Evolutionary conservation across 2,888 invertebrate genomes (phyloP).

Genomic region (Notodonta dromedarius): DNA sequence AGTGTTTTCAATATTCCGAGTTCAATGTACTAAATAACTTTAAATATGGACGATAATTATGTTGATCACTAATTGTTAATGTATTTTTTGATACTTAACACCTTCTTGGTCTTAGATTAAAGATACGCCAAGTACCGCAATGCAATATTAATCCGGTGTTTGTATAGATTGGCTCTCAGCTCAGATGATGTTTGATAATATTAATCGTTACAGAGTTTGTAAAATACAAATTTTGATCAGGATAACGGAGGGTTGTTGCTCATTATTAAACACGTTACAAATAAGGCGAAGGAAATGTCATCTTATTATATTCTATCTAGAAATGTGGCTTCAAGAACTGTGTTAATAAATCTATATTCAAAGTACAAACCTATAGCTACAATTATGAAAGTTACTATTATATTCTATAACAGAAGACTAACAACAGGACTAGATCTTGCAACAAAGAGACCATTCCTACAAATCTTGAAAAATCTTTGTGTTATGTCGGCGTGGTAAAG

Average conservation of each 20-base stretch:
- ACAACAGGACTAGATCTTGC: neutral
- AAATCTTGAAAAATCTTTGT: slow-evolving; percentile 41
- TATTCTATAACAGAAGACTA: neutral
- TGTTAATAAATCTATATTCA: too few species aligned
- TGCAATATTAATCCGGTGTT: neutral
- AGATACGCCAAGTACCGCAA: neutral
- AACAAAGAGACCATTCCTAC: slow-evolving; percentile 25
- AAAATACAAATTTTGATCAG: neutral
- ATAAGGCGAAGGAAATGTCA: too few species aligned
- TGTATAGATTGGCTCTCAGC: neutral
- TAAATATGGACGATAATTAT: neutral
- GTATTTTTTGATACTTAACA: neutral
- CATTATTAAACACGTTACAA: too few species aligned
- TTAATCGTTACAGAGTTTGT: neutral
- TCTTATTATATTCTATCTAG: too few species aligned
- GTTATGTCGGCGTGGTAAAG: slow-evolving; percentile 19
- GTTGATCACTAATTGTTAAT: neutral
- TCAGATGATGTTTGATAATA: neutral
- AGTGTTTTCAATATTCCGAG: neutral
- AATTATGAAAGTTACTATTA: too few species aligned
- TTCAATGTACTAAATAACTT: neutral
- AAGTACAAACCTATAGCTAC: too few species aligned
- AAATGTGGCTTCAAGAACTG: too few species aligned
- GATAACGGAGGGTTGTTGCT: too few species aligned
- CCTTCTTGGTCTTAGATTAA: neutral